phyloP scores from a whole-genome alignment of 2,797 vertebrate species.

The Danio jaintianensis region DNA sequence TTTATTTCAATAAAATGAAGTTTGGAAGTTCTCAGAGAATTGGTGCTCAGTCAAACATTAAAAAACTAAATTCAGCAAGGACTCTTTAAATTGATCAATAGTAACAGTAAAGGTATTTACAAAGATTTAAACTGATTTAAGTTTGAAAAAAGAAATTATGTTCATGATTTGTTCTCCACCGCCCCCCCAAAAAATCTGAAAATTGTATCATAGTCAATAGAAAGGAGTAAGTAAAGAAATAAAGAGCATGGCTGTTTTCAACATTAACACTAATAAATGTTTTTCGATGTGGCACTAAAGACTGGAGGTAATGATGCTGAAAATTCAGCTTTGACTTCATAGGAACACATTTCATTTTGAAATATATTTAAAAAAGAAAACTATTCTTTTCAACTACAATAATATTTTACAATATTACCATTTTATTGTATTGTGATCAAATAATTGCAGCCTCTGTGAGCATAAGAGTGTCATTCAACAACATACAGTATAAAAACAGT shows the following conservation, averaged over 20 bases:
- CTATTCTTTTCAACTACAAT: not conserved
- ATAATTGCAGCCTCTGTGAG: not conserved
- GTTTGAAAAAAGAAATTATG: too few relatives aligned
- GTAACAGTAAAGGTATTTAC: not conserved
- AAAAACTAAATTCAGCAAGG: not conserved
- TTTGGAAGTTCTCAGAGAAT: too few relatives aligned
- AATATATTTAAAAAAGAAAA: not conserved
- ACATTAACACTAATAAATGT: not conserved
- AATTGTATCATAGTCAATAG: not conserved
- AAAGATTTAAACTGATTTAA: too few relatives aligned
- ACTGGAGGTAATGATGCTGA: not conserved
- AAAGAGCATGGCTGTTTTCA: not conserved
- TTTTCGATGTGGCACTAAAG: not conserved
- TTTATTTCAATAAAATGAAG: too few relatives aligned
- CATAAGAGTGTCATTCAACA: not conserved
- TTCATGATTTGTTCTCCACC: too few relatives aligned
- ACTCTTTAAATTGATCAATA: not conserved
- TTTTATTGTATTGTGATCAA: too few relatives aligned
- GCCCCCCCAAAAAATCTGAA: not conserved
- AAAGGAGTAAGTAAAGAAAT: not conserved
- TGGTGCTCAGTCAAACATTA: too few relatives aligned
- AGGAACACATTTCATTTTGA: not conserved
- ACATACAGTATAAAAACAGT: not conserved
- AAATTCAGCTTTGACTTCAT: not conserved
- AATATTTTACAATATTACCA: too few relatives aligned